These are phyloP conservation scores for Ladona fulva DNA, from an alignment of 1,140 invertebrate genomes.

Conservation along the genomic window DNA sequence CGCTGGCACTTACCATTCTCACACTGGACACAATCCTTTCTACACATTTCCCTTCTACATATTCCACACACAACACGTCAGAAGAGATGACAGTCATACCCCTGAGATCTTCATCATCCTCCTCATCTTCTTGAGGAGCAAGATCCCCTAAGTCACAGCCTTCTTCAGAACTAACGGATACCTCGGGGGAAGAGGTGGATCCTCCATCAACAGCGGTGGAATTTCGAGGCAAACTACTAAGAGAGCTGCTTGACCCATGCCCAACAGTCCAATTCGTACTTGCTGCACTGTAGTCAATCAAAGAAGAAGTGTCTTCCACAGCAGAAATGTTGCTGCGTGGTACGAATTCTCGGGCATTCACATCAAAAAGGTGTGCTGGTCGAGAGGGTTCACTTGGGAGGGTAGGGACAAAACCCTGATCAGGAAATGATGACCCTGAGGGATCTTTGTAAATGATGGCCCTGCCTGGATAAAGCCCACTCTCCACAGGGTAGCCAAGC, in stretches of 20 bases:
- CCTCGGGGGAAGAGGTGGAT: constrained; percentile 9
- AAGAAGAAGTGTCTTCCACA: not conserved
- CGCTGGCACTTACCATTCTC: constrained; percentile 23
- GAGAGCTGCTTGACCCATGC: constrained; percentile 22
- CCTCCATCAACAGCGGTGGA: not conserved
- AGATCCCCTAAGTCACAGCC: constrained; percentile 11
- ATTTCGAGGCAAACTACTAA: not conserved
- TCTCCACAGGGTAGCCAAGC: constrained; percentile 63
- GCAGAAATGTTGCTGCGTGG: constrained; percentile 31
- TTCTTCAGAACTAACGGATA: constrained; percentile 9
- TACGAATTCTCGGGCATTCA: constrained; percentile 54
- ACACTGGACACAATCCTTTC: constrained; percentile 43
- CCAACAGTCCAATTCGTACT: constrained; percentile 20
- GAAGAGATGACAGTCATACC: constrained; percentile 21
- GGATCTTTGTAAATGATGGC: constrained; percentile 52
- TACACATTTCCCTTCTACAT: constrained; percentile 21
- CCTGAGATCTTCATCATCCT: not conserved
- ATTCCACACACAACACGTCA: not conserved
- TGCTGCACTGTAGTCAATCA: constrained; percentile 19
- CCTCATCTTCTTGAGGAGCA: constrained; percentile 7
- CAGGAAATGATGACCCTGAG: constrained; percentile 30
- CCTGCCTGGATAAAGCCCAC: constrained; percentile 44
- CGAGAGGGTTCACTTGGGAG: constrained; percentile 21
- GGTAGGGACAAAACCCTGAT: constrained; percentile 18
- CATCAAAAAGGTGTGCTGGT: constrained; percentile 39